Percentiles rank a stretch among this genome's conserved stretches.
These are phyloP conservation scores for Ochropacha duplaris DNA, from an alignment of 2,888 invertebrate genomes.

Conservation along the genomic window DNA sequence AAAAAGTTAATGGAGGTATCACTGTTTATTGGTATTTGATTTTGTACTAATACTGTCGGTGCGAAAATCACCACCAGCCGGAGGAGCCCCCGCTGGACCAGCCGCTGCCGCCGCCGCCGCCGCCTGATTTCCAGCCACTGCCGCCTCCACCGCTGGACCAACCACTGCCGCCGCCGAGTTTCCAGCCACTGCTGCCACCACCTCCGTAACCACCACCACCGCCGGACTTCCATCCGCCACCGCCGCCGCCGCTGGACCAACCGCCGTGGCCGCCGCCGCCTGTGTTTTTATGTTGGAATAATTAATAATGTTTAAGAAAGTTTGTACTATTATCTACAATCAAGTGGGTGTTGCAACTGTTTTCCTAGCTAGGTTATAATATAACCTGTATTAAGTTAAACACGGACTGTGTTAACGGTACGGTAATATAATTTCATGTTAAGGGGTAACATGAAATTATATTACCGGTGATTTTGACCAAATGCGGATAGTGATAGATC, in stretches of 20 bases:
- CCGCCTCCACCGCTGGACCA: conserved; percentile 30
- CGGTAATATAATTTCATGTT: too few relatives aligned
- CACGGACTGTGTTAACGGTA: too few relatives aligned
- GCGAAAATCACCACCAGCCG: conserved; percentile 66
- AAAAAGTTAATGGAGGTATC: conserved; percentile 48
- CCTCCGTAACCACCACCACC: conserved; percentile 32
- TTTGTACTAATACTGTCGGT: conserved; percentile 36
- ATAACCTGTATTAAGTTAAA: too few relatives aligned
- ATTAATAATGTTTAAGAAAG: too few relatives aligned
- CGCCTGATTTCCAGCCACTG: conserved; percentile 24
- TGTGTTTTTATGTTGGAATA: background rate
- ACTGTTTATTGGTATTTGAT: conserved; percentile 60
- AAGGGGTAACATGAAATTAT: too few relatives aligned
- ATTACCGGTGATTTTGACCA: too few relatives aligned
- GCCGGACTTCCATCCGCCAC: conserved; percentile 41
- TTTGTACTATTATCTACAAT: too few relatives aligned
- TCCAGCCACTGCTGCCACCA: conserved; percentile 48
- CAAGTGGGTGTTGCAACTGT: too few relatives aligned
- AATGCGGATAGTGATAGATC: too few relatives aligned
- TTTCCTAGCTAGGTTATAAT: too few relatives aligned
- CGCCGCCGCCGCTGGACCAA: conserved; percentile 3
- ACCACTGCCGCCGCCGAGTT: conserved; percentile 34
- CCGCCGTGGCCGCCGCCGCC: conserved; percentile 9
- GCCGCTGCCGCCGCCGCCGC: conserved; percentile 21
- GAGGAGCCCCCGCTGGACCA: conserved; percentile 30